Evolutionary conservation across 2,797 vertebrate genomes (phyloP), one percentile per base, ranked within the genome.

Genomic region (Lepilemur ruficaudatus): DNA sequence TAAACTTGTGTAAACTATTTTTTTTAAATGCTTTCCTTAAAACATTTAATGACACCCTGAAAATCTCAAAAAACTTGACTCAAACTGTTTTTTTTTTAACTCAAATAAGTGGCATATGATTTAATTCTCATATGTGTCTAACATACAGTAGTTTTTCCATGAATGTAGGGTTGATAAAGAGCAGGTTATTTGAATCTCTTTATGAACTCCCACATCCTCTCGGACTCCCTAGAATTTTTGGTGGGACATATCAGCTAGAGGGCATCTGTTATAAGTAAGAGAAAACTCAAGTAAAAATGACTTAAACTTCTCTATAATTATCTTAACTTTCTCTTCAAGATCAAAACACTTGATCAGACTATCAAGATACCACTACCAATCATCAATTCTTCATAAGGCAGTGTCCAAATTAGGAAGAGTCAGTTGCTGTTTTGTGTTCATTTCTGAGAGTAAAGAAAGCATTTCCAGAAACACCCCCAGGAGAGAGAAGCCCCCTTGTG

Each of bases 1-100:
- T 95, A 72, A 57, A 93, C n/a, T 94, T 75, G 11, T 35, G 41
- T 80, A 86, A 91, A 57, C 72, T 79, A 81, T 63, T 87, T 94
- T 89, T 91, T 69, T 12, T 41, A 85, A 93, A 25, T 41, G 22
- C 28, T 73, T 91, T 87, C 86, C 17, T 89, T 84, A 73, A 92
- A 93, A 85, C 4, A 8, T 69, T 79, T 80, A 96, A 61, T 59
- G 30, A 85, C 28, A 91, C 8, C 30, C 46, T 59, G 4, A 11
- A 69, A 63, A 89, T 55, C 59, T 78, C 52, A 82, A 82, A 85
- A 41, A 75, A 11, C 0, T 22, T 50, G 28, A 35, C 18, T 84
- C 70, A 25, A 35, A 87, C 6, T 43, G n/a, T 41, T 70, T 23
- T 23, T 61, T 48, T 78, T 32, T 79, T 72, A 61, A 80, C 17